Evolutionary conservation across 2,888 invertebrate species (phyloP), one percentile per base, ranked within the genome.

Genomic region (Luperina testacea): DNA sequence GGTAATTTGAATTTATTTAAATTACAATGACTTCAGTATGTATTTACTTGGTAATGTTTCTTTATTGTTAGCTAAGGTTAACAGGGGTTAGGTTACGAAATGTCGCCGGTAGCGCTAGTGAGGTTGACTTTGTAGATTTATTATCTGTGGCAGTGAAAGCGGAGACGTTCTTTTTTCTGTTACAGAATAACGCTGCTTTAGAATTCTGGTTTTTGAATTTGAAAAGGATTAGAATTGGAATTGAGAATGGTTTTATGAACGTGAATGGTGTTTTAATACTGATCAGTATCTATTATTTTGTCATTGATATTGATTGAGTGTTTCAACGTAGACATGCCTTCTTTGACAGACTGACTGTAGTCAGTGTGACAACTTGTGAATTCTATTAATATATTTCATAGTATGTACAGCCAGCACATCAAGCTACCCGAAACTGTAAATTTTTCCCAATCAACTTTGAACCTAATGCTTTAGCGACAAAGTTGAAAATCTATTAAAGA

Each of bases 1-100:
- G 89, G 87, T 91, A 92, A 95, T 96, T 96, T 96, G 94, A 96
- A 96, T 96, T 94, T 95, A 96, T 96, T 96, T 95, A 94, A 96
- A 96, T 96, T 91, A 96, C 96, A 96, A 96, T 94, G 94, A 91
- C 91, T 89, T 87, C 91, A 77, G 89, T 90, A 91, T 89, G 94
- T 94, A 94, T 96, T 95, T 95, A 95, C 94, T 95, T 94, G 95
- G 94, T 94, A 95, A 95, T 95, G 90, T 90, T 88, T 87, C 90
- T 91, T 92, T 94, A 93, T 94, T 94, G 93, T 93, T 91, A 85
- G 86, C 64, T 83, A 91, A 93, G 94, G 95, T 95, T 94, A 94
- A 90, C 90, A 79, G 90, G 94, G 95, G 95, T 95, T 94, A 94
- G 90, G 92, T 95, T 94, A 94, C 94, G 94, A 94, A 93, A 95